These are phyloP conservation scores for Epinephelus malabaricus DNA, from an alignment of 2,797 vertebrate species.

Conservation along the genomic window DNA sequence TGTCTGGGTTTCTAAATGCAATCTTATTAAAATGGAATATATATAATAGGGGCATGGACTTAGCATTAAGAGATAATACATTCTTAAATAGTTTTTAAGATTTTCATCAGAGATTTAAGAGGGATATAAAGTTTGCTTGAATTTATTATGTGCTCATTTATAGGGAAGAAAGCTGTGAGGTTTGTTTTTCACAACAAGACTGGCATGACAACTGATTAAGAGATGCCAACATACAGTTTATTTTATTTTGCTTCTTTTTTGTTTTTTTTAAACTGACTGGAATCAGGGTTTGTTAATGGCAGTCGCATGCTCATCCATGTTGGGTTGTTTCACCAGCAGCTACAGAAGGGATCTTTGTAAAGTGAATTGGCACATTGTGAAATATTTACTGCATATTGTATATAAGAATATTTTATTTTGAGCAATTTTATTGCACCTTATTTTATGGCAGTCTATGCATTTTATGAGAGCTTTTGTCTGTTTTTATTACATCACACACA, in stretches of 20 bases:
- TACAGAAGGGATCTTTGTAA: constrained; percentile 80
- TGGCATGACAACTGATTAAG: constrained; percentile 55
- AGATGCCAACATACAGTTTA: constrained; percentile 49
- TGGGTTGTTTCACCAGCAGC: constrained; percentile 75
- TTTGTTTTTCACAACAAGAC: constrained; percentile 50
- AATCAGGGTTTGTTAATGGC: constrained; percentile 76
- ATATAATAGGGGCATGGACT: constrained; percentile 65
- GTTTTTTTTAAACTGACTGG: constrained; percentile 63
- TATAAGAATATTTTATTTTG: constrained; percentile 83
- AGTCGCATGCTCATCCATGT: constrained; percentile 59
- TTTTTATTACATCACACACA: constrained; percentile 67
- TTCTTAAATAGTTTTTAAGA: constrained; percentile 61
- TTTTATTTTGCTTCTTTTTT: constrained; percentile 8
- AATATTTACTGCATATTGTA: constrained; percentile 80
- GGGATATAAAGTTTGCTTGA: constrained; percentile 69
- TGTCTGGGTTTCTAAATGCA: constrained; percentile 67
- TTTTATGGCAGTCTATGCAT: constrained; percentile 83
- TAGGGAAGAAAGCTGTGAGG: constrained; percentile 67
- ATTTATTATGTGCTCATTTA: constrained; percentile 61
- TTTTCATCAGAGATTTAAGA: constrained; percentile 72
- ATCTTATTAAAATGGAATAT: constrained; percentile 72
- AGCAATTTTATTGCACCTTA: constrained; percentile 81
- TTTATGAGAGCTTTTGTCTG: constrained; percentile 73
- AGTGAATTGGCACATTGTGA: constrained; percentile 77
- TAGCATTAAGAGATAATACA: constrained; percentile 59